phyloP scores from a whole-genome alignment of 1,140 invertebrate genomes.

The Polypedilum vanderplanki region DNA sequence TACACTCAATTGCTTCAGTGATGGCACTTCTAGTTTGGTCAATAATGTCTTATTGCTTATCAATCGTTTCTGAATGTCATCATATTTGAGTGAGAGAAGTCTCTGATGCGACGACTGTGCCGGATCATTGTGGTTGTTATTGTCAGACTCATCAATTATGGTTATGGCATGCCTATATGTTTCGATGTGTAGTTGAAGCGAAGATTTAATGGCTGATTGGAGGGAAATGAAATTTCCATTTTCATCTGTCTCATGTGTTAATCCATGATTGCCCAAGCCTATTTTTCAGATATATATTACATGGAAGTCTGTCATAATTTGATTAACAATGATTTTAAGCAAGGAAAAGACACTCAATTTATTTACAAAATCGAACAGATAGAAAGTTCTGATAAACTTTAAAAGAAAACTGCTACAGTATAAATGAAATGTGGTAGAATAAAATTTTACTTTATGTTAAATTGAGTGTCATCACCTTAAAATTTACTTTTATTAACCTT shows the following conservation, averaged over 20 bases:
- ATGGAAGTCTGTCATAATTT: neutral
- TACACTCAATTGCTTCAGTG: conserved; percentile 49
- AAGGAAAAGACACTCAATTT: neutral
- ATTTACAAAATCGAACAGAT: neutral
- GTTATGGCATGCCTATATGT: conserved; percentile 81
- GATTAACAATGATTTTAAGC: neutral
- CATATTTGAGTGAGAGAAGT: conserved; percentile 70
- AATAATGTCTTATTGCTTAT: conserved; percentile 87
- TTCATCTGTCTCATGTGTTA: conserved; percentile 52
- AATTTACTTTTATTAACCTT: conserved; percentile 46
- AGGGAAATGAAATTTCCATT: conserved; percentile 55
- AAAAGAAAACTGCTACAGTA: no score
- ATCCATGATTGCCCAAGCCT: conserved; percentile 79
- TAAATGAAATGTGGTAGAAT: no score
- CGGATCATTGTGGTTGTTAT: conserved; percentile 64
- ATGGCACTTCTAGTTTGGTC: conserved; percentile 72
- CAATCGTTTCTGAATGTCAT: conserved; percentile 74
- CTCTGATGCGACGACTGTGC: conserved; percentile 83
- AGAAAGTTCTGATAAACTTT: no score
- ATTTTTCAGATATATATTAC: conserved; percentile 17
- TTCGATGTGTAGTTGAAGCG: conserved; percentile 74
- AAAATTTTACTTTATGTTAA: no score
- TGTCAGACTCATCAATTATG: conserved; percentile 73
- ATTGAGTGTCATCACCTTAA: no score
- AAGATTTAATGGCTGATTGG: conserved; percentile 66